Evolutionary conservation across 2,888 invertebrate species (phyloP).

Genomic region (Agrochola circellaris): DNA sequence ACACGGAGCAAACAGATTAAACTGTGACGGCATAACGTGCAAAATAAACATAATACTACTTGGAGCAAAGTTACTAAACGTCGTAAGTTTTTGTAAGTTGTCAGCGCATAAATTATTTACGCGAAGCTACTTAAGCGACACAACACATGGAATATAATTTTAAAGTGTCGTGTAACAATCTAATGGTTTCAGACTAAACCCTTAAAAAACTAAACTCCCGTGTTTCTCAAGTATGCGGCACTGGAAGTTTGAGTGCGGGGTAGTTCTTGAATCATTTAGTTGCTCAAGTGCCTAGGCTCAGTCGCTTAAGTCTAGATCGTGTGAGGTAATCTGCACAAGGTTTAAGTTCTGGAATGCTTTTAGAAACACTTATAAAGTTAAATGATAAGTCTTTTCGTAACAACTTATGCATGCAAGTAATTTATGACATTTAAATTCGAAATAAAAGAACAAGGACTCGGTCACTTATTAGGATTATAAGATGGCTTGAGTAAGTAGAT

Average conservation of each 20-base stretch:
- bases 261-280: slow-evolving; percentile 57
- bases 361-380: slow-evolving; percentile 15
- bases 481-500: neutral
- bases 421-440: slow-evolving; percentile 9
- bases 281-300: slow-evolving; percentile 47
- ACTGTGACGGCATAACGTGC: neutral
- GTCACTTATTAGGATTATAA: neutral
- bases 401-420: neutral
- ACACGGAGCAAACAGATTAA: slow-evolving; percentile 10
- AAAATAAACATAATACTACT: slow-evolving; percentile 29
- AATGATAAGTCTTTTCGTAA: slow-evolving; percentile 2
- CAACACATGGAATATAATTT: slow-evolving; percentile 49
- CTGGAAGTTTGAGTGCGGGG: slow-evolving; percentile 50
- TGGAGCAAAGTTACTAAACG: slow-evolving; percentile 33
- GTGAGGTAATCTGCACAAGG: slow-evolving; percentile 27
- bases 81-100: slow-evolving; percentile 31
- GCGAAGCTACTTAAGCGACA: slow-evolving; percentile 30
- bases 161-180: slow-evolving; percentile 42
- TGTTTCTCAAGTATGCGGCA: slow-evolving; percentile 33
- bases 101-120: slow-evolving; percentile 24
- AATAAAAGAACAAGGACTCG: neutral
- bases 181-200: slow-evolving; percentile 41
- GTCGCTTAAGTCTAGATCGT: slow-evolving; percentile 36
- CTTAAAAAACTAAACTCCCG: slow-evolving; percentile 49
- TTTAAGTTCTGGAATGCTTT: slow-evolving; percentile 49